phyloP scores from a whole-genome alignment of 2,113 vertebrate genomes.

The Chlorodrepanis virens region DNA sequence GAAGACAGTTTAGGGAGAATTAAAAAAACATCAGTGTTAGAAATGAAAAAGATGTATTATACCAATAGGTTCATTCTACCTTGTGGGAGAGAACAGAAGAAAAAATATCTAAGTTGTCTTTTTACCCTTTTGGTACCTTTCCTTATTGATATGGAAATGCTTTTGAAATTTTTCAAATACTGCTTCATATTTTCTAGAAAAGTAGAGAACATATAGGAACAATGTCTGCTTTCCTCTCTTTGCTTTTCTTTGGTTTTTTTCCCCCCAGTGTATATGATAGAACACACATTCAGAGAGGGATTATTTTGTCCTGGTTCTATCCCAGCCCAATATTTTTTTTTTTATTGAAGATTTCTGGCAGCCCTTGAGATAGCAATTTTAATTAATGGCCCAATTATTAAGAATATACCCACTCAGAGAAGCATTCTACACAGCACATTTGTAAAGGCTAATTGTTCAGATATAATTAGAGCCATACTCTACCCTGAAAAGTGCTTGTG shows the following conservation, averaged over 20 bases:
- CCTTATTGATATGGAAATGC: not conserved
- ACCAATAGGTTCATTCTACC: not conserved
- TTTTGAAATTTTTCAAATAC: not conserved
- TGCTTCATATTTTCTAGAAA: not conserved
- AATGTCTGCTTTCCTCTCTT: not conserved
- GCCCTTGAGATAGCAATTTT: not conserved
- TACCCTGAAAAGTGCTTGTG: not conserved
- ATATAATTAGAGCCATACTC: not conserved
- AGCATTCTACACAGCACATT: not conserved
- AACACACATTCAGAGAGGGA: not conserved
- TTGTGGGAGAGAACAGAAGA: not conserved
- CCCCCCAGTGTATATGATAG: not conserved
- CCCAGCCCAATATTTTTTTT: not conserved
- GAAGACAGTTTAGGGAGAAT: not conserved
- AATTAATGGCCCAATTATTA: conserved; percentile 13
- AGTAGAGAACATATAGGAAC: not conserved
- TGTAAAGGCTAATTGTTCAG: conserved; percentile 29
- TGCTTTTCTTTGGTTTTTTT: not conserved
- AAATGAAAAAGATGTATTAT: not conserved
- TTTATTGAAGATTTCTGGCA: not conserved
- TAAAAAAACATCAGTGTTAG: not conserved
- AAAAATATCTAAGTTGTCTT: not conserved
- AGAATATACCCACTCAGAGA: not conserved
- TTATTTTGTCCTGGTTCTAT: not conserved
- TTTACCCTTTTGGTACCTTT: not conserved